These are phyloP conservation scores for Polymixis flavicincta DNA, from an alignment of 2,888 invertebrate genomes.

Conservation along the genomic window DNA sequence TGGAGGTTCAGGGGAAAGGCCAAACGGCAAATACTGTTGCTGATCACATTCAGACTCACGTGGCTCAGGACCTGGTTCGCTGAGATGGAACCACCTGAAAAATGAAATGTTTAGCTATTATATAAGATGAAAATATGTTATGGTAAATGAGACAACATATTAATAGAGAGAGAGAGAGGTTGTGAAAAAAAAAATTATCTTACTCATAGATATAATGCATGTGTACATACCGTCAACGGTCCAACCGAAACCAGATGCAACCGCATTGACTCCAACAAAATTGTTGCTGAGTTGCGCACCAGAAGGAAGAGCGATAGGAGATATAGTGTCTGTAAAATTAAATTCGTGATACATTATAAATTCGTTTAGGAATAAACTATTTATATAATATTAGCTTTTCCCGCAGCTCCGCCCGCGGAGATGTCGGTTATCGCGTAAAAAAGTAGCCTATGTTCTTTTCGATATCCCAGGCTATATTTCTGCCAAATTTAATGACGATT, in stretches of 20 bases:
- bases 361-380: no score
- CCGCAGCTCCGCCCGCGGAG: no score
- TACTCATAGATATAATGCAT: neutral
- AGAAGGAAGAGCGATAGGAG: slow-evolving; percentile 40
- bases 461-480: no score
- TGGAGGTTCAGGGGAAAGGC: slow-evolving; percentile 71
- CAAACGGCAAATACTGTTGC: slow-evolving; percentile 69
- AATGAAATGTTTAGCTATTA: no score
- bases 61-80: slow-evolving; percentile 59
- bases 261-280: slow-evolving; percentile 16
- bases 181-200: neutral
- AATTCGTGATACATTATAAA: neutral
- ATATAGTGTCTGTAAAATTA: slow-evolving; percentile 30
- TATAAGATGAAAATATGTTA: no score
- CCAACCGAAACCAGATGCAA: slow-evolving; percentile 40
- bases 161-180: no score
- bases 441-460: no score
- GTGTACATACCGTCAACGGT: slow-evolving; percentile 26
- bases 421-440: no score
- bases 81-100: slow-evolving; percentile 18
- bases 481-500: no score
- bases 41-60: slow-evolving; percentile 74
- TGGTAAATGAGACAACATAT: no score
- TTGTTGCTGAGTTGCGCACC: slow-evolving; percentile 15
- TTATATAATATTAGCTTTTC: no score